Conservation (phyloP, 2,113 vertebrate genomes). For the Varanus salvator region DNA sequence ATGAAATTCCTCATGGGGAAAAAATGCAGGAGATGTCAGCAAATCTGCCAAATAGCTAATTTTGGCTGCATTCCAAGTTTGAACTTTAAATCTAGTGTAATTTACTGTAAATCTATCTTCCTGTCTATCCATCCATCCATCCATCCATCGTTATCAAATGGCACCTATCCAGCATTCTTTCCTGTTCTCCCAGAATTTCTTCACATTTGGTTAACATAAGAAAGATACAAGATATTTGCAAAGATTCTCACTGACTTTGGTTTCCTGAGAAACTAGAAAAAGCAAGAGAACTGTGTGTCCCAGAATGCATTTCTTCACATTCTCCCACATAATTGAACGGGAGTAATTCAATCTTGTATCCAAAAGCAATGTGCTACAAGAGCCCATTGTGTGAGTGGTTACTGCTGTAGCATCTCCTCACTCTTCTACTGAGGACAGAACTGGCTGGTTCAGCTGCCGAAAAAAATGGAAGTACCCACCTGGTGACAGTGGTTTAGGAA, state of each 20-base stretch:
- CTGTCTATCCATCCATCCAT: not conserved
- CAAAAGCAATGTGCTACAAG: too few species aligned
- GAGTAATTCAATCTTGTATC: not conserved
- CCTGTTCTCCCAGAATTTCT: not conserved
- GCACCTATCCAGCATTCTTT: not conserved
- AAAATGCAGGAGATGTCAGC: conserved; percentile 29
- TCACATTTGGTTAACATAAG: not conserved
- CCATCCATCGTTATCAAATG: not conserved
- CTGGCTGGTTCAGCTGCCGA: not conserved
- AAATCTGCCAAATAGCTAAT: conserved; percentile 25
- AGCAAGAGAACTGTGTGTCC: not conserved
- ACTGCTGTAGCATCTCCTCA: not conserved
- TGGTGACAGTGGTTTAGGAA: not conserved
- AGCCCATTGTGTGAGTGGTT: not conserved
- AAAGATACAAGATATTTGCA: not conserved
- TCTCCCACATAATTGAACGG: not conserved
- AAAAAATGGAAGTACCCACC: not conserved
- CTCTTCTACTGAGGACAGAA: not conserved
- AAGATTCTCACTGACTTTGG: not conserved
- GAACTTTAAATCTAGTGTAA: not conserved
- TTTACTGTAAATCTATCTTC: not conserved
- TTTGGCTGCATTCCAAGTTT: conserved; percentile 3
- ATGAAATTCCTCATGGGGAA: conserved; percentile 11
- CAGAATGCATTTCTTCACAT: not conserved
- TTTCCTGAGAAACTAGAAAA: not conserved